Conservation (phyloP, 2,113 vertebrate genomes). For the Condylura cristata region DNA sequence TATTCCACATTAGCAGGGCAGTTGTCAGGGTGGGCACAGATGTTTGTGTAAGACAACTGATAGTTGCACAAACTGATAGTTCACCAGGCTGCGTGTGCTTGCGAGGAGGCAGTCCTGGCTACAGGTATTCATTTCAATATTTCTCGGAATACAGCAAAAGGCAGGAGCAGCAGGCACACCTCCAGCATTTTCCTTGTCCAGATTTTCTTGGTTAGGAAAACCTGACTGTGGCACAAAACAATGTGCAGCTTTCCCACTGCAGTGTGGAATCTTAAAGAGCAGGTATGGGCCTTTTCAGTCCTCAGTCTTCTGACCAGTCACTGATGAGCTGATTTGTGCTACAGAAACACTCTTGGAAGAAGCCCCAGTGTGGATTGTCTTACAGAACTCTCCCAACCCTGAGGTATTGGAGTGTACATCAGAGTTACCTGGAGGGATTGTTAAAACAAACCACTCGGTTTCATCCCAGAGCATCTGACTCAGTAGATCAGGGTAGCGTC, state of each 20-base stretch:
- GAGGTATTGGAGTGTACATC: background rate
- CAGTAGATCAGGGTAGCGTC: background rate
- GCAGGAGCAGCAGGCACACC: background rate
- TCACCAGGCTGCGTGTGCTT: background rate
- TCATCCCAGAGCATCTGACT: background rate
- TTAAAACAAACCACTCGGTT: background rate
- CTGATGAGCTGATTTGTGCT: background rate
- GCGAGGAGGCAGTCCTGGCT: background rate
- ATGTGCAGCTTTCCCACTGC: background rate
- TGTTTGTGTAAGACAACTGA: background rate
- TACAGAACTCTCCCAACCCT: background rate
- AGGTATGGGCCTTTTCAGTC: background rate
- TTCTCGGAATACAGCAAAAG: background rate
- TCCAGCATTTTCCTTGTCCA: background rate
- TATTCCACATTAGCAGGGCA: background rate
- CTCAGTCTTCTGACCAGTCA: background rate
- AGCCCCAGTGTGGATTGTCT: background rate
- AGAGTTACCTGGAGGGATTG: conserved; percentile 9
- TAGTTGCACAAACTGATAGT: background rate
- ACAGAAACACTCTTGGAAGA: accelerated
- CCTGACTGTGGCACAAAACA: background rate
- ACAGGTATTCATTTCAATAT: background rate
- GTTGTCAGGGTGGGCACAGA: background rate
- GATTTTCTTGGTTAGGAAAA: background rate
- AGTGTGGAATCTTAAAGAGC: background rate